phyloP scores from a whole-genome alignment of 2,888 invertebrate genomes.

The Lasioglossum oenotherae region DNA sequence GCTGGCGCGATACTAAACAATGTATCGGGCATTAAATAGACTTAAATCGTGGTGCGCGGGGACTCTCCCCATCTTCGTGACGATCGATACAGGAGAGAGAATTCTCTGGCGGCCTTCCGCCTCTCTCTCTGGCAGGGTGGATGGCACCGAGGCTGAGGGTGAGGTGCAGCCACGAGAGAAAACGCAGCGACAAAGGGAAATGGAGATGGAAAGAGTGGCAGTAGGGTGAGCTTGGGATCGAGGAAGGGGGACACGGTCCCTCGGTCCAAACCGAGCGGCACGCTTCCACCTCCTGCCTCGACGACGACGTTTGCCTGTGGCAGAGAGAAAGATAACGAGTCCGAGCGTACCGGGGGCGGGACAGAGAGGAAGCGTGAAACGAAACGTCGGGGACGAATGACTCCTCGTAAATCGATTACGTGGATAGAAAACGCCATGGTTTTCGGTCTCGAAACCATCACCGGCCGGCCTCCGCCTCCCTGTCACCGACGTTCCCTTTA shows the following conservation, averaged over 20 bases:
- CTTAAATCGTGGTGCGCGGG: conserved; percentile 51
- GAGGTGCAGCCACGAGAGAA: conserved; percentile 68
- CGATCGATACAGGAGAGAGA: conserved; percentile 54
- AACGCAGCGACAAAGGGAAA: conserved; percentile 73
- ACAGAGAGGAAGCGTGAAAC: conserved; percentile 23
- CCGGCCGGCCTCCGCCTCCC: background rate
- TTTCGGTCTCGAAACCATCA: conserved; percentile 25
- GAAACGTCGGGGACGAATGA: conserved; percentile 60
- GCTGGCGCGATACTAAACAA: conserved; percentile 51
- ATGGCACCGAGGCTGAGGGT: conserved; percentile 4
- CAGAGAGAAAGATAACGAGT: conserved; percentile 18
- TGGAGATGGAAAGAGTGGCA: conserved; percentile 72
- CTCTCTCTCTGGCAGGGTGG: conserved; percentile 18
- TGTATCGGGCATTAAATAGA: conserved; percentile 59
- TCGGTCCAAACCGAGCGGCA: conserved; percentile 48
- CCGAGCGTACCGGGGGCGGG: background rate
- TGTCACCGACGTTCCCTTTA: conserved; percentile 3
- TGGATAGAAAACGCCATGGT: conserved; percentile 55
- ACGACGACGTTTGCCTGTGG: conserved; percentile 48
- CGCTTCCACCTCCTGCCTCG: conserved; percentile 47
- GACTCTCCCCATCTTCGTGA: conserved; percentile 34
- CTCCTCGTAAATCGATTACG: conserved; percentile 70
- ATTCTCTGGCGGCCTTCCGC: conserved; percentile 49
- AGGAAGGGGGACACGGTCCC: conserved; percentile 50
- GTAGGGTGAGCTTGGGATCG: conserved; percentile 52